Base-by-base conservation (phyloP, 2,797 vertebrate genomes). In the Tenualosa thibaudeaui region DNA sequence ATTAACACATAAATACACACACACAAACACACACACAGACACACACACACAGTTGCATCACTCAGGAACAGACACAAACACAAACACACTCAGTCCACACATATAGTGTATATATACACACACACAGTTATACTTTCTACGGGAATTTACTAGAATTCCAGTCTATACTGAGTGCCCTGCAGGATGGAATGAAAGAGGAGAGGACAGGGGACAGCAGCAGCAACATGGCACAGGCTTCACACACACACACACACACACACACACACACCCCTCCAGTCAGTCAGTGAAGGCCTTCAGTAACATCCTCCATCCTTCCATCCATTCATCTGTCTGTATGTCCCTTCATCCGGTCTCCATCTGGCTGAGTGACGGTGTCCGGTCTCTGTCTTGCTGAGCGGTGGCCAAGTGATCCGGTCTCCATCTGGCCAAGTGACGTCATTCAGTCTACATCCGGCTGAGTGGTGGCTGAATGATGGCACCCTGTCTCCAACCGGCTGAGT, bases 101-200 rank as follows among this genome's bases (percentile, higher is more conserved):
- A 91, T 81, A 46, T 46, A 46, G 46, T 46, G 46, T 46, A 46
- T 46, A 15, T 53, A 90, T 88, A 90, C 17, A 82, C 84, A 91
- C 88, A 81, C 88, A 90, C 87, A 86, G 86, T 86, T 85, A 89
- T 71, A 89, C 56, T 89, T 40, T 17, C 89, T 83, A 88, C 86
- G 86, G 89, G 54, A 89, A 82, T 91, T 89, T 87, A 91, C 87
- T 88, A 56, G 83, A 87, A 88, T 82, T 88, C 85, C 82, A 85
- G 82, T 85, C 86, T 81, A 82, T 82, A 81, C 87, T 90, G 83
- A 58, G 87, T 84, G 86, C 82, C 89, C 85, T 81, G 17, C 82
- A 83, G 51, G 82, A 85, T 53, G 26, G 82, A n/a, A 46, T 75
- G 24, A 13, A 24, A 75, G 60, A 49, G 53, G 85, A 17, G 10